Evolutionary conservation across 2,888 invertebrate genomes (phyloP), one percentile per base, ranked within the genome.

Genomic region (Polyploca ridens): DNA sequence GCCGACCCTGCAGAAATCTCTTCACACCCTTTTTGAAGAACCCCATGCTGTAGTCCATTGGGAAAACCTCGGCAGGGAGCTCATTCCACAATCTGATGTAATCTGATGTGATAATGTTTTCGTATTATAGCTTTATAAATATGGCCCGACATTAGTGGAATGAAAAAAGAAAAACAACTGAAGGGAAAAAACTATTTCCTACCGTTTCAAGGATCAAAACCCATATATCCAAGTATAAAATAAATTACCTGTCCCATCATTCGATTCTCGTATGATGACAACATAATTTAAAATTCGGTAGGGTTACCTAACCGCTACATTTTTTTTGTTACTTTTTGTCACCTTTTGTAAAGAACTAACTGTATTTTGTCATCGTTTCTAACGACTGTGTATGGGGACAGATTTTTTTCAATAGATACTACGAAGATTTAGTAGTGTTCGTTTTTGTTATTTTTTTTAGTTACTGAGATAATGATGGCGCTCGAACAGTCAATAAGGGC

Each of bases 241-340:
- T 69, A 76, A 73, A 74, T 76, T 77, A 80, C 77, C 76, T 79
- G 77, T 74, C 66, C 66, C 65, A 80, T 79, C 81, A 86, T 86
- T 84, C 83, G 83, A 86, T 86, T 87, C 86, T 79, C 81, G 83
- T 83, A 80, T 66, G 79, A 76, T 75, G 84, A 87, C 83, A 86
- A 82, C 83, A 85, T 88, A 84, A 88, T 86, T 83, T 81, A 70
- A 74, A 83, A 78, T 79, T 69, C 72, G 74, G 79, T 84, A 85
- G 87, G 87, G 86, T 81, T 67, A 77, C 74, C 69, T 75, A 88
- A 90, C 91, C 91, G 84, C 90, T 89, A 85, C 82, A 81, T 69
- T 72, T 75, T 74, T 77, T 74, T 77, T 71, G 71, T 65, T 35
- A 49, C 71, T 74, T 71, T 76, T 66, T 66, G 58, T 67, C 69